Conservation (phyloP, 2,113 vertebrate species). For the Gorilla gorilla region DNA sequence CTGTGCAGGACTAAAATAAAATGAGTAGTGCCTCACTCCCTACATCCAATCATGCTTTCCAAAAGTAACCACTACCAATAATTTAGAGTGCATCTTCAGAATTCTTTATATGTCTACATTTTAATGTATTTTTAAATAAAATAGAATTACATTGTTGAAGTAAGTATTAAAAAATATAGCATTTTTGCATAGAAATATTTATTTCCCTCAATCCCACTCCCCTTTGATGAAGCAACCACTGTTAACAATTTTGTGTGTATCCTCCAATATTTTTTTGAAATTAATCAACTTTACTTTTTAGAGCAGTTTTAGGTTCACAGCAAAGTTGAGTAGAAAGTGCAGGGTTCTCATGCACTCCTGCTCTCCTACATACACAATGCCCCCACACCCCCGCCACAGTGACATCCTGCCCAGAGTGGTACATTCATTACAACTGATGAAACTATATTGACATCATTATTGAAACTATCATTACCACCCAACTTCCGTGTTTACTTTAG, state of each 20-base stretch:
- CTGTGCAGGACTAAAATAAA: neutral
- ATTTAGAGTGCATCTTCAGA: neutral
- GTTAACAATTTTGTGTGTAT: neutral
- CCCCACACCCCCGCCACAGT: neutral
- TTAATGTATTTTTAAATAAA: conserved; percentile 3
- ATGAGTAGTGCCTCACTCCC: neutral
- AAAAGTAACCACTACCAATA: neutral
- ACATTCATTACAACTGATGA: neutral
- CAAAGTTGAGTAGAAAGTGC: neutral
- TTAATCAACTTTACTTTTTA: neutral
- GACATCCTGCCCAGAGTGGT: neutral
- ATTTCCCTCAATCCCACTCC: neutral
- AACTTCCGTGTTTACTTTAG: neutral
- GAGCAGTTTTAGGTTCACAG: neutral
- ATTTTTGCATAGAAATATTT: neutral
- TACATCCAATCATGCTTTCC: neutral
- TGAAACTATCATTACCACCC: neutral
- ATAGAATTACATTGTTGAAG: neutral
- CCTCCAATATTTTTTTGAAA: neutral
- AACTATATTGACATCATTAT: neutral
- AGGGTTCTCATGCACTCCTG: neutral
- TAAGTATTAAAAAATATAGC: neutral
- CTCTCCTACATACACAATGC: neutral
- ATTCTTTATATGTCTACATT: neutral
- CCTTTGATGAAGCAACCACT: neutral